Conservation (phyloP, 2,797 vertebrate genomes). For the Myiotriccus ornatus region DNA sequence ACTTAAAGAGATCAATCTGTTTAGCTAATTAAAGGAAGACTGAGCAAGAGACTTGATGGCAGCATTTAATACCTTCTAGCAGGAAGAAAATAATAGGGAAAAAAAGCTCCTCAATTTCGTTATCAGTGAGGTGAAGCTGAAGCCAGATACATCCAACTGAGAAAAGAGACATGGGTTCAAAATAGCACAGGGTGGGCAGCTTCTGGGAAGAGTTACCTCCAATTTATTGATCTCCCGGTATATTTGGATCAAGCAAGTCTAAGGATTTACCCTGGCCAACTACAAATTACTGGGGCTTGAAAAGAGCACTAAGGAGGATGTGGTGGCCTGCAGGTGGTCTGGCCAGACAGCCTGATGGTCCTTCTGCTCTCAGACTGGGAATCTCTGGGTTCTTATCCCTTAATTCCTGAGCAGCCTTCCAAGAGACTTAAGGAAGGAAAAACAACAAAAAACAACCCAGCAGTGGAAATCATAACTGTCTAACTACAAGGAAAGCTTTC, state of each 20-base stretch:
- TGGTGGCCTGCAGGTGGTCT: not conserved
- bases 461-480: not conserved
- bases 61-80: not conserved
- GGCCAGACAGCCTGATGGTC: not conserved
- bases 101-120: not conserved
- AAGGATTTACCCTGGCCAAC: not conserved
- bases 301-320: not conserved
- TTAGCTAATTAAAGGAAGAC: constrained; percentile 28
- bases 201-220: not conserved
- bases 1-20: constrained; percentile 1
- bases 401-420: not conserved
- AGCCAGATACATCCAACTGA: not conserved
- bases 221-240: not conserved
- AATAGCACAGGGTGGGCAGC: not conserved
- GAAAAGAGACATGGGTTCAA: not conserved
- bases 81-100: not conserved
- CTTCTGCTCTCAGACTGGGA: not conserved
- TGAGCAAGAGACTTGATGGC: not conserved
- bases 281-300: not conserved
- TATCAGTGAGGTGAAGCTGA: not conserved
- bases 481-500: not conserved
- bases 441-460: rapidly evolving
- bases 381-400: not conserved
- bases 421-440: not conserved
- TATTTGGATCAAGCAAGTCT: not conserved